Base-by-base conservation (phyloP, 2,113 vertebrate genomes). In the Apodemus sylvaticus region DNA sequence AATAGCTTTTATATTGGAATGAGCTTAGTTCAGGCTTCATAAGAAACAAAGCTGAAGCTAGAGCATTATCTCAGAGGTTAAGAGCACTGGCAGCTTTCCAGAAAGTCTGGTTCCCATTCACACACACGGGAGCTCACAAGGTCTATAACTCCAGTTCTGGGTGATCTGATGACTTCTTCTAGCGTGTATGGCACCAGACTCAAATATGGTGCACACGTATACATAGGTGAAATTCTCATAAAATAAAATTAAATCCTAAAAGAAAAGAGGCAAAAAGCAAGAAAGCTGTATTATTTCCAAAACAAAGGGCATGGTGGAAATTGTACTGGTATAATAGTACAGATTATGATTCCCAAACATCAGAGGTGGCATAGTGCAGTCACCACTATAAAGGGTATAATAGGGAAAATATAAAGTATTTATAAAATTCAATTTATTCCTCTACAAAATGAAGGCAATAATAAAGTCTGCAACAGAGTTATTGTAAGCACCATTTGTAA, bases 351-450 rank as follows among this genome's bases (percentile, higher is more conserved):
- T 22, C 16, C 14, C 48, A 76, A 79, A 22, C 8, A 55, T 1
- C 45, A 90, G 12, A 86, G 24, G 60, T 93, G 74, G 12, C 82
- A 6, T n/a, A 45, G 51, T 66, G 19, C 36, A 82, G 70, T 29
- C 51, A 58, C 1, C 31, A 26, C 24, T 77, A 62, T 42, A 16
- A 92, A 8, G 31, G 0, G 3, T 64, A 62, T 82, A 86, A 89
- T 8, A 55, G 48, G 31, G 4, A 55, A 81, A 92, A 62, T 88
- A 70, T 2, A n/a, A 62, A 83, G 39, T 4, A 5, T 86, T 48
- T 83, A 62, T 89, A 70, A 82, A 95, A 39, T 92, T 89, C 29
- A 95, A 82, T 97, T 89, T 83, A 82, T 85, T 89, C 68, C 55
- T 53, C 85, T 89, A 73, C 82, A 86, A 93, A 94, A 86, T 86